Evolutionary conservation across 2,888 invertebrate genomes (phyloP).

Genomic region (Drosophila prolongata): DNA sequence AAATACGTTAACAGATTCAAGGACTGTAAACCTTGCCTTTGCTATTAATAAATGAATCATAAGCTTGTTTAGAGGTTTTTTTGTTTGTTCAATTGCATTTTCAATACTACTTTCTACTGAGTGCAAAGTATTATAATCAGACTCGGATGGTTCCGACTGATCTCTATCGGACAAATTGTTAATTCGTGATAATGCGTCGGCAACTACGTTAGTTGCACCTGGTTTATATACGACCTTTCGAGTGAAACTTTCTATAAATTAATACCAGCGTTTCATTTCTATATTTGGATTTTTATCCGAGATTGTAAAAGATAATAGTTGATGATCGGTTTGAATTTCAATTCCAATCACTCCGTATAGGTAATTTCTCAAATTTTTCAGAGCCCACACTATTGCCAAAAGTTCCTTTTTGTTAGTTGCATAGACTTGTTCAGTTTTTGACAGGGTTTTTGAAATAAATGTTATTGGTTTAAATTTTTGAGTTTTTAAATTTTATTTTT

Average conservation of each 20-base stretch:
- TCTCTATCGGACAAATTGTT: not conserved
- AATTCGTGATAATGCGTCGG: not conserved
- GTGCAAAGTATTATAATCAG: not conserved
- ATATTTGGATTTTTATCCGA: not conserved
- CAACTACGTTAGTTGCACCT: not conserved
- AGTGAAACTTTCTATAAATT: not conserved
- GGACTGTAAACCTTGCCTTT: too few species aligned
- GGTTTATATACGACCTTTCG: constrained; percentile 1
- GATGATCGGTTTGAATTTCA: constrained; percentile 7
- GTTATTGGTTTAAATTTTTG: not conserved
- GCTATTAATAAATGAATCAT: not conserved
- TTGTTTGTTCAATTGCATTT: not conserved
- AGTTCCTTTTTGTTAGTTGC: constrained; percentile 4
- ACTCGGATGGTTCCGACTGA: not conserved
- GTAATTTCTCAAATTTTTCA: constrained; percentile 6
- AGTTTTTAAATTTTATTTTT: too few species aligned
- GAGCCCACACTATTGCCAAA: constrained; percentile 2
- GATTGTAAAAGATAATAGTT: not conserved
- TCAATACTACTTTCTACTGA: too few species aligned
- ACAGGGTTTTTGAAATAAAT: constrained; percentile 3
- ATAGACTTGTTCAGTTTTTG: not conserved
- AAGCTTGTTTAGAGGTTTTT: not conserved
- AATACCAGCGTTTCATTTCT: constrained; percentile 1
- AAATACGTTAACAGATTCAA: not conserved
- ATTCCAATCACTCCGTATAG: constrained; percentile 7